These are phyloP conservation scores for Characodon lateralis DNA, from an alignment of 2,797 vertebrate genomes.

Conservation along the genomic window DNA sequence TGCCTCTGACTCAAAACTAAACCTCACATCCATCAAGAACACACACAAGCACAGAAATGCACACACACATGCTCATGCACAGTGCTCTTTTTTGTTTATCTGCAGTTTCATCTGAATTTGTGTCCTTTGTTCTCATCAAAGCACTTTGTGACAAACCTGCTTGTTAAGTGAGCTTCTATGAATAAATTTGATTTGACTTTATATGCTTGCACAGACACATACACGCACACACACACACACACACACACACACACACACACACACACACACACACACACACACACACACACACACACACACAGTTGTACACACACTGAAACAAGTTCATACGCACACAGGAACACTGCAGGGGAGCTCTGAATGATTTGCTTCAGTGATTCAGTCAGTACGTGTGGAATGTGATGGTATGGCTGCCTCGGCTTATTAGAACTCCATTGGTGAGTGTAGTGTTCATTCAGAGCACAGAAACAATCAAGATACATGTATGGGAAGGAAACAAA, in stretches of 20 bases:
- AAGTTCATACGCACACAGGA: constrained; percentile 39
- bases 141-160: constrained; percentile 49
- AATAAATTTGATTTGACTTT: constrained; percentile 62
- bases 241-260: too few species aligned
- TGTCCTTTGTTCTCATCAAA: constrained; percentile 62
- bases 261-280: too few species aligned
- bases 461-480: constrained; percentile 27
- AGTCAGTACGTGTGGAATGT: constrained; percentile 53
- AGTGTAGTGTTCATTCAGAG: constrained; percentile 41
- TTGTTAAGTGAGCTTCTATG: constrained; percentile 57
- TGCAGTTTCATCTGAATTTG: constrained; percentile 62
- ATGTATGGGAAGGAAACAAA: constrained; percentile 30
- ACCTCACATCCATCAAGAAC: constrained; percentile 68
- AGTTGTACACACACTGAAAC: constrained; percentile 3
- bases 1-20: constrained; percentile 81
- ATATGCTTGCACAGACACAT: constrained; percentile 12
- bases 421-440: constrained; percentile 40
- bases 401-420: constrained; percentile 42
- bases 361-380: constrained; percentile 68
- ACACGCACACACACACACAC: too few species aligned
- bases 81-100: constrained; percentile 49
- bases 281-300: constrained; percentile 1
- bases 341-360: constrained; percentile 62
- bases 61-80: constrained; percentile 8
- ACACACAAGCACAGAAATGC: constrained; percentile 15